Percentiles rank a stretch among this genome's conserved stretches.
Conservation (phyloP, 2,888 invertebrate species). For the Plutella xylostella region DNA sequence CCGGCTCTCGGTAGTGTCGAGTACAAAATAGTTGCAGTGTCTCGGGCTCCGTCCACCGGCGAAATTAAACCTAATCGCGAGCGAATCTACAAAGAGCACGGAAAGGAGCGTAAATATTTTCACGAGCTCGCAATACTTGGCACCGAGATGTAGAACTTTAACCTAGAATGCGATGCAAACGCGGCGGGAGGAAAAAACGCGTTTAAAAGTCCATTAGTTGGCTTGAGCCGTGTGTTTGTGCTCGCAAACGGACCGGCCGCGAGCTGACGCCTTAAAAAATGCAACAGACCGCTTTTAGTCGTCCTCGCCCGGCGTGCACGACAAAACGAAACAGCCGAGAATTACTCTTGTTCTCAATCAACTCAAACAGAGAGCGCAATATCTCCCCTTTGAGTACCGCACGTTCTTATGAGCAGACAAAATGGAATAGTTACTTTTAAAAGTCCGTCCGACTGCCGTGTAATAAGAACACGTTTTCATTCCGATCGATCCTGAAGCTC, state of each 20-base stretch:
- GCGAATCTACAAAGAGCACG: conserved; percentile 24
- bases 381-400: conserved; percentile 56
- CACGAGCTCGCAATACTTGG: conserved; percentile 30
- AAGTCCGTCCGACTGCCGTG: background rate
- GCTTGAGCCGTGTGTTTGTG: conserved; percentile 23
- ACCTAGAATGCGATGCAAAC: conserved; percentile 8
- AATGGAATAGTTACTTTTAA: conserved; percentile 18
- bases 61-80: conserved; percentile 42
- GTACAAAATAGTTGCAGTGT: conserved; percentile 22
- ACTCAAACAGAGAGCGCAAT: conserved; percentile 52
- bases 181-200: conserved; percentile 24
- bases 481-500: background rate
- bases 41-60: conserved; percentile 20
- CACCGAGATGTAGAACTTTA: conserved; percentile 2
- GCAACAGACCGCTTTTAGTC: conserved; percentile 45
- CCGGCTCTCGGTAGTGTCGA: conserved; percentile 10
- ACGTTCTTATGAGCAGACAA: conserved; percentile 54
- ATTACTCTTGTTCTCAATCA: conserved; percentile 54
- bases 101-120: conserved; percentile 1
- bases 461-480: background rate
- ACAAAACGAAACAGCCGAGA: conserved; percentile 61
- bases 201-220: conserved; percentile 39
- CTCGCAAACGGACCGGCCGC: conserved; percentile 30
- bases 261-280: conserved; percentile 40
- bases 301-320: conserved; percentile 50